A percentile compares a stretch with the other conserved stretches of the same genome.
These are phyloP conservation scores for Chloropsis cyanopogon DNA, from an alignment of 2,113 vertebrate genomes.

Conservation along the genomic window DNA sequence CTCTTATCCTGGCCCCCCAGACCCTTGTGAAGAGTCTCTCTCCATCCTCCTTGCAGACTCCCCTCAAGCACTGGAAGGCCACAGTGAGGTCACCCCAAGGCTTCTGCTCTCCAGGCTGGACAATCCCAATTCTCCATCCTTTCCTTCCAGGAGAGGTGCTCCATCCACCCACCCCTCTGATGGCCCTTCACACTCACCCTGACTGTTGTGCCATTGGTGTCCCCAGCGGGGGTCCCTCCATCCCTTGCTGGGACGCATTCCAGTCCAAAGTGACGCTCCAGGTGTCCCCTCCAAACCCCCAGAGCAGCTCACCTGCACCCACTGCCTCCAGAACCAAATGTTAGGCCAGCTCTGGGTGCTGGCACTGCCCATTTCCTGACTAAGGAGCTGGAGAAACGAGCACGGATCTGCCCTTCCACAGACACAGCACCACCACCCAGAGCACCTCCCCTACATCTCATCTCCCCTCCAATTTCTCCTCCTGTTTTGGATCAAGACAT, in stretches of 20 bases:
- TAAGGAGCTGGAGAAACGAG: background rate
- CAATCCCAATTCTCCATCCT: background rate
- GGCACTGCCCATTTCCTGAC: background rate
- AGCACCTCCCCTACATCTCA: background rate
- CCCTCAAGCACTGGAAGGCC: background rate
- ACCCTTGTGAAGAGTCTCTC: background rate
- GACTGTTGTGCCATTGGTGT: background rate
- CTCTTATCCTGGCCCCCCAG: background rate
- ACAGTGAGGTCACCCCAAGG: background rate
- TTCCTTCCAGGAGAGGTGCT: background rate
- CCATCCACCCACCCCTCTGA: background rate
- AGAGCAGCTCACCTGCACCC: background rate
- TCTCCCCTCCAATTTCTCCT: background rate
- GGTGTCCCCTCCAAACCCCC: background rate
- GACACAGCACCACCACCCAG: background rate
- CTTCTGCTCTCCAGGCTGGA: background rate
- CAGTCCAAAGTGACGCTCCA: background rate
- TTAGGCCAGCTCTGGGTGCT: background rate
- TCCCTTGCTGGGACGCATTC: fast-evolving
- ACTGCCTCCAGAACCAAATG: background rate
- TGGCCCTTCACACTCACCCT: fast-evolving
- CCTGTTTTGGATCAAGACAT: background rate
- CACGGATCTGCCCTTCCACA: fast-evolving
- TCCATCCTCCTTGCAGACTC: background rate
- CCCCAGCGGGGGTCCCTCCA: background rate